Conservation (phyloP, 2,888 invertebrate genomes). For the Sthenelais limicola region DNA sequence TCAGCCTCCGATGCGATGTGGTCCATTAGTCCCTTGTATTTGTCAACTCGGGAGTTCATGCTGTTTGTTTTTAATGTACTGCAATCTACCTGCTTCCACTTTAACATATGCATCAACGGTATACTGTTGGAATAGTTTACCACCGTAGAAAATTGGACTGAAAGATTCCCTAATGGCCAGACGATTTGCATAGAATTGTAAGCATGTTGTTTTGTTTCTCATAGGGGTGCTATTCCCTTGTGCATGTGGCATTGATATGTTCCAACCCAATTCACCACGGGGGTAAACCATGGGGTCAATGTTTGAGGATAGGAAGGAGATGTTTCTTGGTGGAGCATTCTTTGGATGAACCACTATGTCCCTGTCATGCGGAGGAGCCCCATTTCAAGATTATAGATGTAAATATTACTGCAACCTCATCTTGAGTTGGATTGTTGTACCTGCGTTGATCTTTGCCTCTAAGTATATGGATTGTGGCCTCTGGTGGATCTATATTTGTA, state of each 20-base stretch:
- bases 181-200: neutral
- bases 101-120: neutral
- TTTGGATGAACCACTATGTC: neutral
- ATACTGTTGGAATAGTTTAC: neutral
- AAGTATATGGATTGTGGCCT: neutral
- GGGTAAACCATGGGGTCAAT: slow-evolving; percentile 10
- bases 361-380: neutral
- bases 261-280: neutral
- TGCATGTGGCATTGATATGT: neutral
- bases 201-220: neutral
- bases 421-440: slow-evolving; percentile 1
- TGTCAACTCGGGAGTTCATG: neutral
- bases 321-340: neutral
- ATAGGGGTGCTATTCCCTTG: neutral
- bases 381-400: neutral
- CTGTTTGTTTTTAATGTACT: slow-evolving; percentile 1
- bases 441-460: slow-evolving; percentile 1
- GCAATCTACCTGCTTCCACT: neutral
- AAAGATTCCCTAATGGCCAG: neutral
- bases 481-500: neutral
- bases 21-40: neutral
- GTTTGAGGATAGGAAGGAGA: neutral
- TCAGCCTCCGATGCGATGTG: neutral
- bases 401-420: neutral
- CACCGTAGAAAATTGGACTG: neutral